Evolutionary conservation across 2,797 vertebrate species (phyloP).

Genomic region (Phoxinus dragarum): DNA sequence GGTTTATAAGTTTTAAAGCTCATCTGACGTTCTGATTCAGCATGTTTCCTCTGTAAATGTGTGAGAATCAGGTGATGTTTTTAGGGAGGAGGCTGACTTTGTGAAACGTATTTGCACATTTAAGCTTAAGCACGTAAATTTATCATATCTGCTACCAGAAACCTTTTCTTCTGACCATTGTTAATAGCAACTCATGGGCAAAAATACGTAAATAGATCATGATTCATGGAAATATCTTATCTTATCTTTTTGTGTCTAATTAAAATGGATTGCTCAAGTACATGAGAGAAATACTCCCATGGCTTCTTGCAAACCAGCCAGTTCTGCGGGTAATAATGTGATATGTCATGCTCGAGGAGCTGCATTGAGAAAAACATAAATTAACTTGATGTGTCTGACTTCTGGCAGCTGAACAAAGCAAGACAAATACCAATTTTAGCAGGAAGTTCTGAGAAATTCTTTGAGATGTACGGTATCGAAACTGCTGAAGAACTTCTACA

Average conservation of each 20-base stretch:
- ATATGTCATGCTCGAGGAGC: background rate
- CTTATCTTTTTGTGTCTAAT: slow-evolving; percentile 17
- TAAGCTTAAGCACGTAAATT: background rate
- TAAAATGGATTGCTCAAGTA: background rate
- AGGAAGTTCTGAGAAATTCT: background rate
- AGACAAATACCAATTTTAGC: background rate
- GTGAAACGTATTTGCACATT: slow-evolving; percentile 30
- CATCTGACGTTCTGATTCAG: background rate
- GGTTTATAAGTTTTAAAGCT: background rate
- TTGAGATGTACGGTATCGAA: background rate
- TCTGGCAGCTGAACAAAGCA: slow-evolving; percentile 2
- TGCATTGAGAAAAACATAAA: background rate
- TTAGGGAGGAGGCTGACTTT: slow-evolving; percentile 7
- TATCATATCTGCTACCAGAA: background rate
- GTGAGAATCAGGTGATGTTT: background rate
- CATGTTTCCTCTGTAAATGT: background rate
- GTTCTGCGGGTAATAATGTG: background rate
- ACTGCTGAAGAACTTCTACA: background rate
- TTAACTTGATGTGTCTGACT: background rate
- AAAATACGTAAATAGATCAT: background rate
- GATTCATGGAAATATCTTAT: background rate
- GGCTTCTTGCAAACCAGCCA: background rate
- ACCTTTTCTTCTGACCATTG: background rate
- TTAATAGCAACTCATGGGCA: background rate
- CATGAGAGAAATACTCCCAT: slow-evolving; percentile 28